Evolutionary conservation across 2,113 vertebrate genomes (phyloP), one percentile per base, ranked within the genome.

Genomic region (Myxocyprinus asiaticus): DNA sequence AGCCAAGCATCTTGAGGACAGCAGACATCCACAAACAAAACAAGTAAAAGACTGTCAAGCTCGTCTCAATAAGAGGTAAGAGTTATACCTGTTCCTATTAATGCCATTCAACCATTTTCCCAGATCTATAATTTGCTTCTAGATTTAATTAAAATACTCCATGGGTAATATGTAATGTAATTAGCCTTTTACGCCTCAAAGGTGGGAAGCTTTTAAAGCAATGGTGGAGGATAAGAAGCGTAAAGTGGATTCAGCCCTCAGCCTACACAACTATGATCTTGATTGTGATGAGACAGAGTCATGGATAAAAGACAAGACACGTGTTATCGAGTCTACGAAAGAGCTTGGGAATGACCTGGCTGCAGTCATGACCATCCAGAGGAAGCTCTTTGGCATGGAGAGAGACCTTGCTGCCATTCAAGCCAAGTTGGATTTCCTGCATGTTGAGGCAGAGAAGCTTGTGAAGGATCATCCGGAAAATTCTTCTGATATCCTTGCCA

Each of bases 311-410:
- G 91, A 96, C 85, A 99, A 99, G 90, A 95, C 94, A 0, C 90
- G 87, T 1, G 91, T 94, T 0, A 96, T 98, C 8, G 91, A 95
- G 85, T 96, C 97, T 65, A 98, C 94, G 0, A 93, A 94, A 33
- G 94, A 97, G 67, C 89, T 98, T 68, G 95, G 96, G 44, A 94
- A 89, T 42, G 96, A 98, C 87, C 90, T 99, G 83, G 92, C 95
- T 0, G 95, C 96, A 0, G 89, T 99, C 82, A 93, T 99, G 84
- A 93, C 95, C 84, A 96, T 98, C 85, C 98, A 99, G 80, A 92
- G 98, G 87, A 99, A 98, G 82, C 89, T 99, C 22, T 95, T 94
- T 0, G 97, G 97, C 70, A 94, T 99, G 22, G 96, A 99, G 86
- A 91, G 95, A 8, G 97, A 99, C 22, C 86, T 98, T 77, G 93